A percentile compares a stretch with the other conserved stretches of the same genome.
Evolutionary conservation across 2,797 vertebrate genomes (phyloP).

Genomic region (Rhinophrynus dorsalis): DNA sequence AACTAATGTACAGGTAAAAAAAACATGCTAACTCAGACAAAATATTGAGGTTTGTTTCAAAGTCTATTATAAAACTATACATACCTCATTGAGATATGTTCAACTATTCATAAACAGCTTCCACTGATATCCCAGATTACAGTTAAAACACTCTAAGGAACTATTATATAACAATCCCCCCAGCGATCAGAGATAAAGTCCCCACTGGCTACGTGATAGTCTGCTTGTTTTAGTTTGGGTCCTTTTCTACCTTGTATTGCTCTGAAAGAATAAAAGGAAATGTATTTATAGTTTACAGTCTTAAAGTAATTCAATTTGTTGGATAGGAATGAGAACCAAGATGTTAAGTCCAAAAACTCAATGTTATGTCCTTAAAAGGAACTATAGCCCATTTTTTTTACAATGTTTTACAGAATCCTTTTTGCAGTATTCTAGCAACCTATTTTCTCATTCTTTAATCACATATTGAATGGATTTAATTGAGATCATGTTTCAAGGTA

Average conservation of each 20-base stretch:
- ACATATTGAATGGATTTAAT: too few relatives aligned
- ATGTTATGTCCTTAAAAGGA: too few relatives aligned
- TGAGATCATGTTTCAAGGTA: too few relatives aligned
- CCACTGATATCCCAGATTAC: background rate
- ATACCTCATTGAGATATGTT: background rate
- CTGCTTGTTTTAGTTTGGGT: background rate
- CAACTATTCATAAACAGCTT: background rate
- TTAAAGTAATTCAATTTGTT: background rate
- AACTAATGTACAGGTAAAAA: too few relatives aligned
- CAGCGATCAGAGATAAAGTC: background rate
- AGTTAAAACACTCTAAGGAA: background rate
- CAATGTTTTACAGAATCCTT: too few relatives aligned
- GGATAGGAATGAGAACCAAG: too few relatives aligned
- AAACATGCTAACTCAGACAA: too few relatives aligned
- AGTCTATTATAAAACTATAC: background rate
- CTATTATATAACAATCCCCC: slow-evolving; percentile 4
- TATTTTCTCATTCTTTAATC: too few relatives aligned
- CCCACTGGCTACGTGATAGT: slow-evolving; percentile 4
- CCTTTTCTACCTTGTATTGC: slow-evolving; percentile 17
- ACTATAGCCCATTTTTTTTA: too few relatives aligned
- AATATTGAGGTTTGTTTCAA: too few relatives aligned
- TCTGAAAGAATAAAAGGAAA: slow-evolving; percentile 21
- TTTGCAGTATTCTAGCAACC: too few relatives aligned
- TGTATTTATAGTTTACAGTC: background rate
- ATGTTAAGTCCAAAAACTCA: too few relatives aligned